Conservation (phyloP, 30 jellyfish, hydroid and myxozoan species). For the Aurelia aurita complex sp. Pacific region DNA sequence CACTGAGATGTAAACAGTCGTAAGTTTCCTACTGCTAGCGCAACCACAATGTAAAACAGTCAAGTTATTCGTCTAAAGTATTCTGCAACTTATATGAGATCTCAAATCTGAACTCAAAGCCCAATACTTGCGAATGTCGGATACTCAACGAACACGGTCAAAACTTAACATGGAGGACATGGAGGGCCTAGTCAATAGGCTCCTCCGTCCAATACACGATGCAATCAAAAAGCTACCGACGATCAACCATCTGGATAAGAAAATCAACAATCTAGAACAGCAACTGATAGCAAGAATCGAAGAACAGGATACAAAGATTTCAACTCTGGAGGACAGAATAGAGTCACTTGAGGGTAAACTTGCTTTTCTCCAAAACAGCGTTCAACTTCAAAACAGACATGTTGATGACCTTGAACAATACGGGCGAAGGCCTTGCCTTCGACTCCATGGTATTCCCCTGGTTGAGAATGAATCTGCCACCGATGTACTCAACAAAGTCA, state of each 20-base stretch:
- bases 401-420: constrained; percentile 33
- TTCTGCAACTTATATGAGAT: constrained; percentile 5
- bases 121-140: background rate
- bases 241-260: constrained; percentile 21
- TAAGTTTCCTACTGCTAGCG: constrained; percentile 23
- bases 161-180: constrained; percentile 28
- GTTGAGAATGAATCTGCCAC: constrained; percentile 33
- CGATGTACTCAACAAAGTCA: constrained; percentile 19
- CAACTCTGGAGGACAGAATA: constrained; percentile 20
- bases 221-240: constrained; percentile 29
- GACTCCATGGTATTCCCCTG: constrained; percentile 34
- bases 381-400: too few relatives aligned
- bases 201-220: background rate
- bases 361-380: too few relatives aligned
- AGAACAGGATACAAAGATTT: constrained; percentile 28
- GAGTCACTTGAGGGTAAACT: constrained; percentile 24
- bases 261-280: constrained; percentile 14
- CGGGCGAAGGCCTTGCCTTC: constrained; percentile 35
- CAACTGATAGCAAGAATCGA: constrained; percentile 23
- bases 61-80: background rate
- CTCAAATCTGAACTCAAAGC: constrained; percentile 23
- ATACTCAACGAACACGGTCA: constrained; percentile 3
- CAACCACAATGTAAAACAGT: constrained; percentile 11
- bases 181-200: constrained; percentile 37
- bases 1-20: too few relatives aligned